Conservation (phyloP, 2,113 vertebrate species). For the Cyprinus carpio region DNA sequence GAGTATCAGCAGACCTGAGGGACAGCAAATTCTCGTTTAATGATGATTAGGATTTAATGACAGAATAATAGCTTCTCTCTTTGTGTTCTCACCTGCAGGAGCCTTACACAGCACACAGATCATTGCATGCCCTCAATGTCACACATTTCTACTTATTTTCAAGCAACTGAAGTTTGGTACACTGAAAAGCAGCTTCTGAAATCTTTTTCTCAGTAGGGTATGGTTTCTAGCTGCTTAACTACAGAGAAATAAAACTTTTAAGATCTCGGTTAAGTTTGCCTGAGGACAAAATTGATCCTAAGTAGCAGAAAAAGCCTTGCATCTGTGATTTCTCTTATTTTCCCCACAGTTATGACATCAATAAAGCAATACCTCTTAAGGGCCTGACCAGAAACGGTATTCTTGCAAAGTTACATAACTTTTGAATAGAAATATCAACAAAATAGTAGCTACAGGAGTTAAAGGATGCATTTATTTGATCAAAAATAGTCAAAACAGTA, state of each 20-base stretch:
- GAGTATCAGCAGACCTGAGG: constrained; percentile 61
- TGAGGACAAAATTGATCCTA: background rate
- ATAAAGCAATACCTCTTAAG: constrained; percentile 6
- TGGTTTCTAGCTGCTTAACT: constrained; percentile 1
- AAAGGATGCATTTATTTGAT: background rate
- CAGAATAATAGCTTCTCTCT: constrained; percentile 69
- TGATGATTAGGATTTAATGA: constrained; percentile 77
- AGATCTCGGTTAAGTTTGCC: background rate
- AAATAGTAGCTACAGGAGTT: background rate
- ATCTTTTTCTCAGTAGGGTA: background rate
- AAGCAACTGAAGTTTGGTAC: background rate
- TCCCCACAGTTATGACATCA: constrained; percentile 17
- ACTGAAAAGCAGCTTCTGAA: background rate
- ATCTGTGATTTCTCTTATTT: constrained; percentile 31
- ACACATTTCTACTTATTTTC: constrained; percentile 12
- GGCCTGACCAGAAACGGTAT: constrained; percentile 21
- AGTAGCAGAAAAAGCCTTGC: background rate
- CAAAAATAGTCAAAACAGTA: background rate
- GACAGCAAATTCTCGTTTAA: constrained; percentile 70
- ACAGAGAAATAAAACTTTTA: background rate
- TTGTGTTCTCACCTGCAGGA: constrained; percentile 58
- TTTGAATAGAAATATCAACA: background rate
- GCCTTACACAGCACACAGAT: constrained; percentile 40
- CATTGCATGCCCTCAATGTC: constrained; percentile 39
- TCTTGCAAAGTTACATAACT: constrained; percentile 12